These are phyloP conservation scores for Eclectus roratus DNA, from an alignment of 2,113 vertebrate genomes.

Conservation along the genomic window DNA sequence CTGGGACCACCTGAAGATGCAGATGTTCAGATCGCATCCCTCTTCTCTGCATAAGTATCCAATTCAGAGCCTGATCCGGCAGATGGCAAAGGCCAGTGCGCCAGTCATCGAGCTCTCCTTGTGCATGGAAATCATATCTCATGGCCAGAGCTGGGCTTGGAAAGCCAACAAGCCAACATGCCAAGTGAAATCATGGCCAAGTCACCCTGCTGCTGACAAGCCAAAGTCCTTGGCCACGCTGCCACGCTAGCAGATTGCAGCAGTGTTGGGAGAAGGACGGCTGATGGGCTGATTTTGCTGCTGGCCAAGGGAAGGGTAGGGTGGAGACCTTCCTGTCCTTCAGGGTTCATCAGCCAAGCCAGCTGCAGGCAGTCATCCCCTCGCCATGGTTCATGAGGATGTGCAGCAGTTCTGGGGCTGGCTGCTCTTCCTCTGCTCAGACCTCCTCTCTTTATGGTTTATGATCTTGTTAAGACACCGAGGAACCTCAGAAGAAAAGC, in stretches of 20 bases:
- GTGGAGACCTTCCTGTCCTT: not conserved
- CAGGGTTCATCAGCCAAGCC: not conserved
- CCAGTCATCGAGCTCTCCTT: not conserved
- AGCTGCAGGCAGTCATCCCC: not conserved
- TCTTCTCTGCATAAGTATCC: not conserved
- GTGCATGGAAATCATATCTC: not conserved
- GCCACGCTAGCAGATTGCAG: not conserved
- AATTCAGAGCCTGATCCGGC: not conserved
- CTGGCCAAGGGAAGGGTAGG: not conserved
- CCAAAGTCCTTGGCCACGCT: not conserved
- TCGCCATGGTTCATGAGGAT: rapidly evolving
- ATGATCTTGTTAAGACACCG: not conserved
- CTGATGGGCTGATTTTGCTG: not conserved
- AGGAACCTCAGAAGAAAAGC: not conserved
- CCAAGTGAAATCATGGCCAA: not conserved
- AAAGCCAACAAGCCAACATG: not conserved
- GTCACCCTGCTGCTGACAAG: not conserved
- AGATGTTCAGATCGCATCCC: not conserved
- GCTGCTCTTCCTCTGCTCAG: not conserved
- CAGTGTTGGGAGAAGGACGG: not conserved
- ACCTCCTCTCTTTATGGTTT: not conserved
- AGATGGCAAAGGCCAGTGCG: rapidly evolving
- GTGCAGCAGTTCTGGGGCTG: not conserved
- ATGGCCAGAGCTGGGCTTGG: not conserved
- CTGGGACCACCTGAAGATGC: not conserved